A percentile compares a stretch with the other conserved stretches of the same genome.
These are phyloP conservation scores for Megaceryle alcyon DNA, from an alignment of 2,797 vertebrate species.

Conservation along the genomic window DNA sequence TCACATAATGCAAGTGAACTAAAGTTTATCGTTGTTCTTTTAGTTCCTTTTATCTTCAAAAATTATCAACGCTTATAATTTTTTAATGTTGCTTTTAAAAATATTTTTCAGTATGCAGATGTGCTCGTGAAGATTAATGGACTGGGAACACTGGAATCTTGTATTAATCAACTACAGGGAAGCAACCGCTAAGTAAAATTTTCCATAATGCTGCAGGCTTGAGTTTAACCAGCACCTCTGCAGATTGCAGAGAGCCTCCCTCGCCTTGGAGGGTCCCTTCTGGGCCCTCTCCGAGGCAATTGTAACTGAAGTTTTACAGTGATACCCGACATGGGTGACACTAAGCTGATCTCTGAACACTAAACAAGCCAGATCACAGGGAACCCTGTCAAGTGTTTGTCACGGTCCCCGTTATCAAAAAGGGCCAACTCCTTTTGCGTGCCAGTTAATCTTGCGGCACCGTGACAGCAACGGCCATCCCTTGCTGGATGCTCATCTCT, in stretches of 20 bases:
- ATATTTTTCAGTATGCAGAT: conserved; percentile 32
- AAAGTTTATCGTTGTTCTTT: background rate
- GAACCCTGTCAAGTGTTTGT: background rate
- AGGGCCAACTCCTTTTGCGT: background rate
- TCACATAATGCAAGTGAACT: background rate
- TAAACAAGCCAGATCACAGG: background rate
- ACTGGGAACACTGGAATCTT: conserved; percentile 52
- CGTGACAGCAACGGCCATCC: background rate
- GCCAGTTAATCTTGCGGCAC: background rate
- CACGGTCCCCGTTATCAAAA: background rate
- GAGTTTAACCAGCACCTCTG: background rate
- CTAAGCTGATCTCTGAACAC: background rate
- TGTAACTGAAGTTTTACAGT: background rate
- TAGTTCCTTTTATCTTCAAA: conserved; percentile 44
- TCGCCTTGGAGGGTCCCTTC: background rate
- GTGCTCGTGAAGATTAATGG: conserved; percentile 47
- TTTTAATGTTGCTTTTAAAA: conserved; percentile 42
- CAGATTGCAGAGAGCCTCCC: background rate
- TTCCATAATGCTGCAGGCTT: background rate
- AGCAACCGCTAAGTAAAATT: conserved; percentile 28
- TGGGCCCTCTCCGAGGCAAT: background rate
- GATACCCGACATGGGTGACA: background rate
- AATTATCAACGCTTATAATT: conserved; percentile 16
- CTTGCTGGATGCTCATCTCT: background rate
- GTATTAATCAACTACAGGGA: conserved; percentile 39